A percentile compares a stretch with the other conserved stretches of the same genome.
phyloP scores from a whole-genome alignment of 64 coral and sea anemone genomes.

The Anthopleura sola region DNA sequence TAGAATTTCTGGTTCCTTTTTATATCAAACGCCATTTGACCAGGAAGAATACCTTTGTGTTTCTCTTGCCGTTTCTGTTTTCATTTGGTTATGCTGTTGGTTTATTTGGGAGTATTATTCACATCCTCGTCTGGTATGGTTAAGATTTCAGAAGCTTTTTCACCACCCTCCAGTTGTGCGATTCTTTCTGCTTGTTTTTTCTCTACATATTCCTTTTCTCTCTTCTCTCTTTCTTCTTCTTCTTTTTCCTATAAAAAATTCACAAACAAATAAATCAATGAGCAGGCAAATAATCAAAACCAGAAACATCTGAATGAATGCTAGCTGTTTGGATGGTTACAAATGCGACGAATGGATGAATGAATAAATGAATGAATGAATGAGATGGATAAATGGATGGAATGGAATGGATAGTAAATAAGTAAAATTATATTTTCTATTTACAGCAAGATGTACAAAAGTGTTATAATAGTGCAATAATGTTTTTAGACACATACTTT shows the following conservation, averaged over 20 bases:
- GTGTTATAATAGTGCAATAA: no score
- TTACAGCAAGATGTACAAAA: no score
- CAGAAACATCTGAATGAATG: no score
- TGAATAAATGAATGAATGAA: no score
- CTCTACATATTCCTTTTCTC: conserved; percentile 84
- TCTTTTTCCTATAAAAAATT: conserved; percentile 82
- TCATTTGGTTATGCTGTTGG: not conserved
- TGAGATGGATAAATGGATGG: no score
- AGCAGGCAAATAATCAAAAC: not conserved
- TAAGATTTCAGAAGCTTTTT: not conserved
- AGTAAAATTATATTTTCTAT: no score
- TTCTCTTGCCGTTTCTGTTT: not conserved
- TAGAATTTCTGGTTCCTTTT: no score
- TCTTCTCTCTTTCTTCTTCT: conserved; percentile 82
- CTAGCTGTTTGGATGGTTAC: no score
- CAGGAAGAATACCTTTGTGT: not conserved
- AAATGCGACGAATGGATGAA: not conserved
- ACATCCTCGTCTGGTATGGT: conserved; percentile 13
- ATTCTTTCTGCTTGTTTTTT: conserved; percentile 79
- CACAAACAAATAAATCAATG: not conserved
- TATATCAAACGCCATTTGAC: no score
- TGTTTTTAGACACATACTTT: no score
- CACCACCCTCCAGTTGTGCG: conserved; percentile 85
- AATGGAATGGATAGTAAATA: no score
- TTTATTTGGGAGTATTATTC: not conserved